Evolutionary conservation across 1,140 invertebrate genomes (phyloP).

Genomic region (Zaprionus inermis): DNA sequence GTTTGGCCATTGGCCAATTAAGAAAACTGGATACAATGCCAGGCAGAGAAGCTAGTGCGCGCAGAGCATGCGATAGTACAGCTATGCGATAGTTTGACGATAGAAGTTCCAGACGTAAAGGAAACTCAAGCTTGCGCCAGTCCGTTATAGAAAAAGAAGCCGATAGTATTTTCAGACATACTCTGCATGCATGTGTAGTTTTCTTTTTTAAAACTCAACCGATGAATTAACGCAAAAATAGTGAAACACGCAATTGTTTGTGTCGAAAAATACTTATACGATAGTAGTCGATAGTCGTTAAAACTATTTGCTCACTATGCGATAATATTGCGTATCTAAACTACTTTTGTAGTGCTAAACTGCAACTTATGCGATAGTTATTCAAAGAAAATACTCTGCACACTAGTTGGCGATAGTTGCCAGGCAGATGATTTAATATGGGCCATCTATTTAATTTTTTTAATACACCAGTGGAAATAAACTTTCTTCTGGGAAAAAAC

Average conservation of each 20-base stretch:
- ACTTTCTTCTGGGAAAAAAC: no score
- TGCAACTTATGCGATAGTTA: neutral
- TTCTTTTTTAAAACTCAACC: no score
- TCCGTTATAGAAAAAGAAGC: neutral
- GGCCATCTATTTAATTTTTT: no score
- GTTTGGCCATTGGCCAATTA: constrained; percentile 69
- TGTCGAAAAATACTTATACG: no score
- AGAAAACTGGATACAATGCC: constrained; percentile 58
- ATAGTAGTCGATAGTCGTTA: neutral
- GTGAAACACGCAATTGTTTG: no score
- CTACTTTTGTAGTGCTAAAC: neutral
- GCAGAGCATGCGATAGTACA: neutral
- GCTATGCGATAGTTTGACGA: neutral
- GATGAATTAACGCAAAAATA: no score
- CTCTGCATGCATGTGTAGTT: neutral
- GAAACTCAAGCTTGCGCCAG: neutral
- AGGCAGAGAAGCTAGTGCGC: neutral
- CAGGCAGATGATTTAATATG: no score
- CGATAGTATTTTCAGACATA: neutral
- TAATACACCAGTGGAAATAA: no score
- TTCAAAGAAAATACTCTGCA: neutral
- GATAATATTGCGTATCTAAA: neutral
- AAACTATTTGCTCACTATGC: neutral
- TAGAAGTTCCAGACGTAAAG: neutral
- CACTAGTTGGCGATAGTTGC: no score